Evolutionary conservation across 2,888 invertebrate genomes (phyloP).

Genomic region (Julus scandinavius): DNA sequence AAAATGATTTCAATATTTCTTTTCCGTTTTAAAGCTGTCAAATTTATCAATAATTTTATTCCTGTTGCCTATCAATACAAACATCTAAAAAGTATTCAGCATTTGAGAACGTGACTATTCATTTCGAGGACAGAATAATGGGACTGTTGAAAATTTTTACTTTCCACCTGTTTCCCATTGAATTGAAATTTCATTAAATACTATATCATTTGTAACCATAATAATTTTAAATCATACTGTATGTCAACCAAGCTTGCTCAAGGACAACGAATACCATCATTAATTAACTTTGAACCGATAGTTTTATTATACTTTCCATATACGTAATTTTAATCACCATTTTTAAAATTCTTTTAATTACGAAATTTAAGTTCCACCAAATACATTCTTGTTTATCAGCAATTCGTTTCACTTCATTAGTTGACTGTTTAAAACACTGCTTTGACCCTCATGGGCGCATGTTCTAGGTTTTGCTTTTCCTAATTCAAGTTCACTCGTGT

Average conservation of each 20-base stretch:
- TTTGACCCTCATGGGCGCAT: not conserved
- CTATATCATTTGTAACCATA: not conserved
- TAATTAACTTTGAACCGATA: not conserved
- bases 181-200: not conserved
- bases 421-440: not conserved
- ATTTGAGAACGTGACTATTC: not conserved
- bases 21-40: not conserved
- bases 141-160: not conserved
- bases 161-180: not conserved
- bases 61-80: not conserved
- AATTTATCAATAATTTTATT: not conserved
- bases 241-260: not conserved
- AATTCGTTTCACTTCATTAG: not conserved
- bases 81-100: not conserved
- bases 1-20: too few relatives aligned
- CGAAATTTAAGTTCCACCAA: not conserved
- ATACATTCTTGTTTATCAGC: not conserved
- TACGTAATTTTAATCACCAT: not conserved
- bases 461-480: not conserved
- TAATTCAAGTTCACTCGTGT: conserved; percentile 27
- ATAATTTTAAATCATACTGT: not conserved
- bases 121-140: not conserved
- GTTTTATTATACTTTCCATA: not conserved
- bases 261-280: not conserved
- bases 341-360: not conserved